A percentile compares a stretch with the other conserved stretches of the same genome.
Conservation (phyloP, 2,888 invertebrate species). For the Diadromus collaris region DNA sequence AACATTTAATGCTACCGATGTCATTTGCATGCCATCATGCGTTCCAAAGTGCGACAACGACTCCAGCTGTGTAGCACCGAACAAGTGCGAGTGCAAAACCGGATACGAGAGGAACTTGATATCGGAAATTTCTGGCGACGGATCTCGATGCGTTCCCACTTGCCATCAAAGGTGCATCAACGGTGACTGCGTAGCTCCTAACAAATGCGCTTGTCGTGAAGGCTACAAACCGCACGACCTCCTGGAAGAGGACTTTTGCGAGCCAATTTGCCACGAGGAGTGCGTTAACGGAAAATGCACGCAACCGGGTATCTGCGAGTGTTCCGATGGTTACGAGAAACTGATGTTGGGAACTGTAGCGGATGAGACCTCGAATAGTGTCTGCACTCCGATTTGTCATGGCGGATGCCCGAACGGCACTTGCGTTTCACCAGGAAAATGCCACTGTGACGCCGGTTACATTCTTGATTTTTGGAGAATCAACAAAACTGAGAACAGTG, state of each 20-base stretch:
- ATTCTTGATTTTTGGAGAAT: background rate
- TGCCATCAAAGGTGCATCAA: slow-evolving; percentile 52
- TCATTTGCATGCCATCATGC: slow-evolving; percentile 50
- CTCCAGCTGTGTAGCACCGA: slow-evolving; percentile 41
- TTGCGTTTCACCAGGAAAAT: slow-evolving; percentile 66
- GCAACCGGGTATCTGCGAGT: slow-evolving; percentile 78
- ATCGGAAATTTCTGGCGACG: background rate
- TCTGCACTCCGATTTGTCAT: slow-evolving; percentile 27
- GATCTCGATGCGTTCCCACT: slow-evolving; percentile 49
- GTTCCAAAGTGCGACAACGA: slow-evolving; percentile 38
- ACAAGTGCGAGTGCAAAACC: slow-evolving; percentile 37
- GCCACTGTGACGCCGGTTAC: slow-evolving; percentile 64
- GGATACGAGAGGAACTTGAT: slow-evolving; percentile 29
- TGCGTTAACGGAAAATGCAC: slow-evolving; percentile 79
- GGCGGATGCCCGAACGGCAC: slow-evolving; percentile 72
- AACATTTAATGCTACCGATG: background rate
- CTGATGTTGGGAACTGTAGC: background rate
- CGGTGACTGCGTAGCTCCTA: slow-evolving; percentile 51
- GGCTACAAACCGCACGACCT: slow-evolving; percentile 43
- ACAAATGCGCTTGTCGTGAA: slow-evolving; percentile 54
- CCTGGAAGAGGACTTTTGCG: slow-evolving; percentile 42
- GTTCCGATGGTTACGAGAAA: slow-evolving; percentile 68
- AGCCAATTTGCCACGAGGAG: slow-evolving; percentile 68
- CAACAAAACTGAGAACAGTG: background rate
- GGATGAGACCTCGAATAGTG: slow-evolving; percentile 68